Base-by-base conservation (phyloP, 2,888 invertebrate genomes). In the Disparrhopalites patrizii region DNA sequence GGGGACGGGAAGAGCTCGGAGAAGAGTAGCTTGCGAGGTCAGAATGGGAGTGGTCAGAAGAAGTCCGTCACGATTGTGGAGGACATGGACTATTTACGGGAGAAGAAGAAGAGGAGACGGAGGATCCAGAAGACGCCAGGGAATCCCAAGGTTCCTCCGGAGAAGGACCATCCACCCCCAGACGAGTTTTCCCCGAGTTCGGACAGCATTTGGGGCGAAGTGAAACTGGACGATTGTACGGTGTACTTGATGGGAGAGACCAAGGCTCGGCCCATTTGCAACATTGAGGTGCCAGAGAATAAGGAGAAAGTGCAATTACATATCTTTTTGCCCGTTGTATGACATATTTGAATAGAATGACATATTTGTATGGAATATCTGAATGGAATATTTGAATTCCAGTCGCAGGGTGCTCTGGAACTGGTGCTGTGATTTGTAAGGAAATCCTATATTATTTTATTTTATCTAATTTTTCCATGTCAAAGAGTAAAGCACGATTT, bases 251-350 rank as follows among this genome's bases (percentile, higher is more conserved):
- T 72, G 72, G 72, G 72, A 36, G 72, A 68, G 30, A 70, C 71
- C 2, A 65, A 66, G 18, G 66, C 71, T 4, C 58, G 71, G 50
- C 65, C 65, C 23, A 47, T 66, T 51, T 71, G 71, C 47, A 69
- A 66, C 36, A 70, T 71, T 64, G 68, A 71, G 62, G 71, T 67
- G 40, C 67, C 62, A 52, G 70, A 68, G 27, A 60, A 61, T 25
- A 61, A 64, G 33, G 56, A 68, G 5, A 69, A 69, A 66, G 58
- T 73, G 15, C 72, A 73, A 47, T 54, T 74, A 18, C 74, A 74
- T 63, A 74, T 74, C 65, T 74, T 74, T 54, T 67, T 74, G 30
- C 74, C 74, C 18, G 54, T 70, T 61, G 69, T 68, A n/a, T n/a
- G n/a, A n/a, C n/a, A n/a, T n/a, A n/a, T n/a, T n/a, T 30, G 68